A percentile compares a stretch with the other conserved stretches of the same genome.
Evolutionary conservation across 2,113 vertebrate genomes (phyloP).

Genomic region (Theristicus caerulescens): DNA sequence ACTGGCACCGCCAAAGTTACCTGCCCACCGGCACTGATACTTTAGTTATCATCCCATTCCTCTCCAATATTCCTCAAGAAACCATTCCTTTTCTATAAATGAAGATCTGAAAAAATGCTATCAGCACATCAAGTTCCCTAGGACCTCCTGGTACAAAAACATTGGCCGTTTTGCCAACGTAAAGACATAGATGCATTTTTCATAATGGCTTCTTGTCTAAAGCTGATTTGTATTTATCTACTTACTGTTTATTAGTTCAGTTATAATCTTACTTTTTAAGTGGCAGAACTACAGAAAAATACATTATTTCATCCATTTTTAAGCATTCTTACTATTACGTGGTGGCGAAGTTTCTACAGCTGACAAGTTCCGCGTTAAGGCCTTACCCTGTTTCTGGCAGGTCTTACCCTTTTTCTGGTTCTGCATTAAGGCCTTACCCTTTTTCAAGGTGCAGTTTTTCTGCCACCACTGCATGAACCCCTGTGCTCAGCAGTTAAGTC

Average conservation of each 20-base stretch:
- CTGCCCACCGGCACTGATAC: fast-evolving
- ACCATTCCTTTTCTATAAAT: background rate
- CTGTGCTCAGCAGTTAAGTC: background rate
- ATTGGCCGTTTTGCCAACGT: fast-evolving
- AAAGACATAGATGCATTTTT: background rate
- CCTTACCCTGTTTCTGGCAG: background rate
- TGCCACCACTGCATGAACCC: background rate
- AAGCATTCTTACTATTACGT: background rate
- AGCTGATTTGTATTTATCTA: background rate
- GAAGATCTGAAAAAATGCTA: background rate
- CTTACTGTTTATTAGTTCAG: background rate
- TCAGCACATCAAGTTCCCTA: background rate
- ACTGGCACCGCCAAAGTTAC: fast-evolving
- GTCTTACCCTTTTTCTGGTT: background rate
- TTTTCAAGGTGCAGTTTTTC: background rate
- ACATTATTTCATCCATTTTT: fast-evolving
- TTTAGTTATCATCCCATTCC: fast-evolving
- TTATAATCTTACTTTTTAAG: background rate
- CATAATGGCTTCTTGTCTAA: background rate
- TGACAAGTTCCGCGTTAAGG: background rate
- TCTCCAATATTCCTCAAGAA: background rate
- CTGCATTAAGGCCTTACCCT: background rate
- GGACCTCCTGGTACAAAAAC: fast-evolving
- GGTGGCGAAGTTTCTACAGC: background rate
- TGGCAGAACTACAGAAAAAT: background rate